These are phyloP conservation scores for Rhodophaea formosa DNA, from an alignment of 2,888 invertebrate genomes.

Conservation along the genomic window DNA sequence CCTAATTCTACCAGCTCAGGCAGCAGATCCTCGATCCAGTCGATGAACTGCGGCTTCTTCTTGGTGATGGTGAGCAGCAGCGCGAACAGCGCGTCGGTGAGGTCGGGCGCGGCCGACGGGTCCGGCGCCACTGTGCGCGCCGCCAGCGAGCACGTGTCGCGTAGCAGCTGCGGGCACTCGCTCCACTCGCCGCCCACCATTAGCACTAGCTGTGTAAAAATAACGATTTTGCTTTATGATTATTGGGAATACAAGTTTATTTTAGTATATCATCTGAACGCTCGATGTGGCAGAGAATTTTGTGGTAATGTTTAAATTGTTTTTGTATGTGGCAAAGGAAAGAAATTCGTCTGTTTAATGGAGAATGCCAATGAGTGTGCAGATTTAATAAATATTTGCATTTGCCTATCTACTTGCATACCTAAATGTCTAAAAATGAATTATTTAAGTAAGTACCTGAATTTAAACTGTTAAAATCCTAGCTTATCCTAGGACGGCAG, in stretches of 20 bases:
- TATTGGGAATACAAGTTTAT: background rate
- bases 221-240: no score
- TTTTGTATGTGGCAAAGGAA: no score
- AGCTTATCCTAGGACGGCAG: no score
- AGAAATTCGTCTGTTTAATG: no score
- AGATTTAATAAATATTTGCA: no score
- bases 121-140: constrained; percentile 71
- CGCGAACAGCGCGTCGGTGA: constrained; percentile 86
- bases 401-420: no score
- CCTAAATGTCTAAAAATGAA: no score
- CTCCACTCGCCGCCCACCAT: constrained; percentile 61
- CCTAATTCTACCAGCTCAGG: constrained; percentile 58
- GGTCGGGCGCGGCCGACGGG: constrained; percentile 84
- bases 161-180: constrained; percentile 48
- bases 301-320: no score
- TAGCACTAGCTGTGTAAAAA: constrained; percentile 60
- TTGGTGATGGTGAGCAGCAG: constrained; percentile 84
- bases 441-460: no score
- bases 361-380: no score
- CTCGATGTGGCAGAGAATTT: no score
- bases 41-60: constrained; percentile 78
- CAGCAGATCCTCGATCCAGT: constrained; percentile 57
- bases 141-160: constrained; percentile 44
- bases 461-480: no score
- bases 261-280: background rate